These are phyloP conservation scores for Octomys mimax DNA, from an alignment of 2,797 vertebrate genomes.

Conservation along the genomic window DNA sequence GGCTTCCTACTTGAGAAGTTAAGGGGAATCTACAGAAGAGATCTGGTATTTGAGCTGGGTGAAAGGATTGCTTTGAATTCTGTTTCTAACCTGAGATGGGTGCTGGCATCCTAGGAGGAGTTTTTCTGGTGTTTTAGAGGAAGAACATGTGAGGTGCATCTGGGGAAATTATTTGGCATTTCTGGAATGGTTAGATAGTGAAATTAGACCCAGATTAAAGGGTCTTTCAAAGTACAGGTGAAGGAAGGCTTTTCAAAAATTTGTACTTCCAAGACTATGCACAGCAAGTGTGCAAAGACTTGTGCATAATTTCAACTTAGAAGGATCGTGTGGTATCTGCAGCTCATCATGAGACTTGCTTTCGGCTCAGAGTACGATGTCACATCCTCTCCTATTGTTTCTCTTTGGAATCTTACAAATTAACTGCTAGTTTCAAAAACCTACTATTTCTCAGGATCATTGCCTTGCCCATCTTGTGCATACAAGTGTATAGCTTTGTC, in stretches of 20 bases:
- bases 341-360: background rate
- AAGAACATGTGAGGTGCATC: background rate
- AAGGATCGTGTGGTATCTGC: background rate
- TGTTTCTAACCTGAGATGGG: background rate
- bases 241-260: background rate
- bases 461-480: no score
- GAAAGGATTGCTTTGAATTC: constrained; percentile 6
- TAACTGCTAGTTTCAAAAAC: no score
- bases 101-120: background rate
- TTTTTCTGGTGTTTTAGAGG: background rate
- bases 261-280: background rate
- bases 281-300: background rate
- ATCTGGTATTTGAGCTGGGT: background rate
- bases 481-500: no score
- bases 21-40: background rate
- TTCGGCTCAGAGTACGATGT: background rate
- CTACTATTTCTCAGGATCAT: no score
- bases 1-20: background rate
- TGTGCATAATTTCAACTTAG: background rate
- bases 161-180: background rate
- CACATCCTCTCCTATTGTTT: background rate
- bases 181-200: background rate
- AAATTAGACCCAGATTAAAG: background rate
- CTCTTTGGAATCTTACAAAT: background rate
- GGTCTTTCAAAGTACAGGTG: background rate